Evolutionary conservation across 1,140 invertebrate genomes (phyloP).

Genomic region (Xylocopa sonorina): DNA sequence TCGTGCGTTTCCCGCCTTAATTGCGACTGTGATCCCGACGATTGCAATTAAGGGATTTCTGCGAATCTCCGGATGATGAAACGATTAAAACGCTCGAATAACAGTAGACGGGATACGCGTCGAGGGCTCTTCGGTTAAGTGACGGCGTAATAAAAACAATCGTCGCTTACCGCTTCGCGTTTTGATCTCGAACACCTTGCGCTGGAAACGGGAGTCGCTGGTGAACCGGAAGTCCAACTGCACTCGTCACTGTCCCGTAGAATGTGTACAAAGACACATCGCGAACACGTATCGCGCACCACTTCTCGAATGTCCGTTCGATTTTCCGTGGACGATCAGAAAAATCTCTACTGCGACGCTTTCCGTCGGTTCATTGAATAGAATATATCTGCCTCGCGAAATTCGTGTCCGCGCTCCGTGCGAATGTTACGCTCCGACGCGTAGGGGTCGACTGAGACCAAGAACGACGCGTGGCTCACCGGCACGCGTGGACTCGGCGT

Average conservation of each 20-base stretch:
- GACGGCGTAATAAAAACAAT: too few relatives aligned
- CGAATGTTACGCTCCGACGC: neutral
- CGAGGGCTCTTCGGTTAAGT: neutral
- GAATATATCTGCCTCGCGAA: conserved; percentile 1
- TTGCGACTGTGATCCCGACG: neutral
- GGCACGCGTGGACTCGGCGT: too few relatives aligned
- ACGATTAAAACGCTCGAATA: neutral
- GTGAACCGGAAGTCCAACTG: neutral
- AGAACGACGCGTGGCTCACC: neutral
- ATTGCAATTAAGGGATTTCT: neutral
- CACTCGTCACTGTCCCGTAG: neutral
- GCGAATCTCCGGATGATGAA: neutral
- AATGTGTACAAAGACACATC: too few relatives aligned
- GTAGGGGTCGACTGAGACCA: neutral
- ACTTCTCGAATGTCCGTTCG: neutral
- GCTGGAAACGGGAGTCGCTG: neutral
- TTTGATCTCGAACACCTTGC: too few relatives aligned
- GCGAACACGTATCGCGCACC: neutral
- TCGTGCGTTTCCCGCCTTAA: neutral
- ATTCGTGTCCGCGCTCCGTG: too few relatives aligned
- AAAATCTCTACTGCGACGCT: neutral
- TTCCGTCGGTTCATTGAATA: conserved; percentile 4
- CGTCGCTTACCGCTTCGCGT: neutral
- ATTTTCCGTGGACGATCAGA: neutral
- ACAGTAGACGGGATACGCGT: too few relatives aligned